Percentiles rank a stretch among this genome's conserved stretches.
Evolutionary conservation across 2,113 vertebrate species (phyloP).

Genomic region (Herpailurus yagouaroundi): DNA sequence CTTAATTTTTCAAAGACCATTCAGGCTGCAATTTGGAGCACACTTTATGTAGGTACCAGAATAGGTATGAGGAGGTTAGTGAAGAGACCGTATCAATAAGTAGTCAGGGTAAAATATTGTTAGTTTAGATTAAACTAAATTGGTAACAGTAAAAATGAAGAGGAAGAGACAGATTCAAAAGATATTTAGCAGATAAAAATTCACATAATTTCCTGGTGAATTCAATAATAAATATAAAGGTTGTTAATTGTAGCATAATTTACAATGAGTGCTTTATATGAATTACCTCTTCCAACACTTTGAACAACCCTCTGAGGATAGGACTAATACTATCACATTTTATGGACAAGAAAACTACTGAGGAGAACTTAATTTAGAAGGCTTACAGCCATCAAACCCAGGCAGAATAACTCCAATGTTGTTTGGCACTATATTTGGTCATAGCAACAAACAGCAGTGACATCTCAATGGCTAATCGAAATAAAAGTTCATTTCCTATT

Average conservation of each 20-base stretch:
- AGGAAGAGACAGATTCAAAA: background rate
- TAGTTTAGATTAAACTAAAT: background rate
- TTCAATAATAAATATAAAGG: background rate
- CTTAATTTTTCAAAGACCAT: slow-evolving; percentile 2
- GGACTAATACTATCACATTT: background rate
- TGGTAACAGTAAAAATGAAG: background rate
- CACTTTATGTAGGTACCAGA: background rate
- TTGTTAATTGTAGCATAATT: background rate
- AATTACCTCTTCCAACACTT: background rate
- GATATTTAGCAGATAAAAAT: background rate
- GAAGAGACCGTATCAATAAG: background rate
- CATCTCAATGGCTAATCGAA: background rate
- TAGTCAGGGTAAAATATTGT: background rate
- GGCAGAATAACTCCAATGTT: background rate
- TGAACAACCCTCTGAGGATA: background rate
- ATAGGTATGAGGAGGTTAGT: background rate
- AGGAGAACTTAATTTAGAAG: background rate
- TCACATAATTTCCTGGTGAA: background rate
- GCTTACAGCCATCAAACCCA: background rate
- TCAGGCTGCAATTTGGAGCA: background rate
- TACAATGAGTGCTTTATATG: background rate
- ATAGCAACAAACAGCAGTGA: background rate
- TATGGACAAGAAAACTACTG: background rate
- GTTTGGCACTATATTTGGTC: background rate
- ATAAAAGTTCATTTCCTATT: background rate